A percentile compares a stretch with the other conserved stretches of the same genome.
These are phyloP conservation scores for Saiga tatarica DNA, from an alignment of 2,113 vertebrate species.

Conservation along the genomic window DNA sequence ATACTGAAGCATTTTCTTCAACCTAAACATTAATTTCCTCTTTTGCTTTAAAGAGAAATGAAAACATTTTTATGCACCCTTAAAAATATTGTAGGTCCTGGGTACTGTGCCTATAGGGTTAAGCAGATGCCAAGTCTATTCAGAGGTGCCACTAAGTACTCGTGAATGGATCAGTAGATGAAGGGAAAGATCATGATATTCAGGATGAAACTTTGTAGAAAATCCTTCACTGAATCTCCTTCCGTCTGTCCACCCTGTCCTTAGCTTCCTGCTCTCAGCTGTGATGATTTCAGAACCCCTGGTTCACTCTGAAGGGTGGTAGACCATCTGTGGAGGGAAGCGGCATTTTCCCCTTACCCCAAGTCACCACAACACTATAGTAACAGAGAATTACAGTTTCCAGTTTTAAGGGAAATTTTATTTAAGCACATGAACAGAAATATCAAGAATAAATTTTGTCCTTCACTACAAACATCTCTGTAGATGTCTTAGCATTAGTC, in stretches of 20 bases:
- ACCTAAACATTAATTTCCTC: not conserved
- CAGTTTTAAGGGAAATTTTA: not conserved
- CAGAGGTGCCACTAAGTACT: not conserved
- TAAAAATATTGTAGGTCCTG: not conserved
- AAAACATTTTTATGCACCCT: not conserved
- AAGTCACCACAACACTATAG: not conserved
- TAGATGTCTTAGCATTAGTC: not conserved
- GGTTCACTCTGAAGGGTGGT: not conserved
- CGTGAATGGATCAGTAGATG: not conserved
- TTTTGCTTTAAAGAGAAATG: not conserved
- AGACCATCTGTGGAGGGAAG: not conserved
- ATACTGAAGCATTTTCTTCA: not conserved
- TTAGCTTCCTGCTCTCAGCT: not conserved
- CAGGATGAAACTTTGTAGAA: not conserved
- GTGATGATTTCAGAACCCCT: not conserved
- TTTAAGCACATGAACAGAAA: not conserved
- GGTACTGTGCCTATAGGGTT: not conserved
- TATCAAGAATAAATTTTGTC: not conserved
- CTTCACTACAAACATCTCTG: not conserved
- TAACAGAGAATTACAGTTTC: not conserved
- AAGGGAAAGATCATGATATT: not conserved
- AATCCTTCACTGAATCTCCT: not conserved
- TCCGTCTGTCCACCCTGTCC: not conserved
- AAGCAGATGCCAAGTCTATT: not conserved
- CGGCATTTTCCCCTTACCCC: not conserved